Evolutionary conservation across 2,113 vertebrate species (phyloP), one percentile per base, ranked within the genome.

Genomic region (Mohoua ochrocephala): DNA sequence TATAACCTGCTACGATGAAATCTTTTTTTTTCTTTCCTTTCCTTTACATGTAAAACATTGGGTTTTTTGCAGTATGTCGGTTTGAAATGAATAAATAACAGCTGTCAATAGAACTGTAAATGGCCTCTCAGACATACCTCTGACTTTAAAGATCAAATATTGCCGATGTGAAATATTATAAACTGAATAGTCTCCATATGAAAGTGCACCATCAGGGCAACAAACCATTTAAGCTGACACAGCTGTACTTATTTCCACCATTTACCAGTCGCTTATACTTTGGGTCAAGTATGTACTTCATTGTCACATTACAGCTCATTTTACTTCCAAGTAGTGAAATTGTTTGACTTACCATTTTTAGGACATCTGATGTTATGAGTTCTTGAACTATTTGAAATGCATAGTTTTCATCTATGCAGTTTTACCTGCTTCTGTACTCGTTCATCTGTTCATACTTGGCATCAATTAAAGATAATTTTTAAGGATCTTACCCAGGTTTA

Each of bases 391-490:
- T 98, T 93, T 98, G 97, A 98, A 98, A 98, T 96, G 98, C 98
- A 99, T 99, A 99, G 98, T 98, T 98, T 97, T 98, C 98, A 98
- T 98, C 98, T 98, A 98, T 99, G 99, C 99, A 99, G 97, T 98
- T 98, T 98, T 98, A 97, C 84, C 97, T 98, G 97, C 97, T 98
- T 98, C 97, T 99, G 98, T 98, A 99, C 98, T 98, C 96, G 98
- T 98, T 98, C 97, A 98, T 98, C 98, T 99, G 98, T 98, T 98
- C 98, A 98, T 98, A 98, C 96, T 98, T 98, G 98, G 98, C 98
- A 98, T 98, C 91, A 96, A 98, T 99, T 99, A 98, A 99, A 99
- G 98, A 99, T 98, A 98, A 99, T 98, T 98, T 98, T 98, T 98
- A 98, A 99, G 98, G 97, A 98, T 98, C 98, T 98, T 98, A 98